Base-by-base conservation (phyloP, 2,888 invertebrate species). In the Thecophora atra region DNA sequence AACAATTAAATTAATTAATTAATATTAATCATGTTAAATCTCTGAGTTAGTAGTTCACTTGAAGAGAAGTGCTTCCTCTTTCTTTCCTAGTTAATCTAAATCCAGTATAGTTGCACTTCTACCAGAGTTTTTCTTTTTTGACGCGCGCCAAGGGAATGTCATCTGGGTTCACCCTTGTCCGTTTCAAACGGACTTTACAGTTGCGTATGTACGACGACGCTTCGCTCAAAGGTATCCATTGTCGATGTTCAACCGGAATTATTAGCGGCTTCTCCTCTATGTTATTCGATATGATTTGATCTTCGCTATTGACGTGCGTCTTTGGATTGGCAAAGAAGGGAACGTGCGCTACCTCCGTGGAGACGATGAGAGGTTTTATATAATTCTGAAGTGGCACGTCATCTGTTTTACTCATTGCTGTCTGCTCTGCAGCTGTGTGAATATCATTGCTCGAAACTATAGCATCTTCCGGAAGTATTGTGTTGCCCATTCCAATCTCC, bases 401-500 rank as follows among this genome's bases (percentile, higher is more conserved):
- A 0, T 17, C 47, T 17, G 15, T 47, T 47, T n/a, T n/a, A 47
- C 15, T 4, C 1, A 8, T 47, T 1, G 47, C 13, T 47, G 37
- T 8, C 7, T 37, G 6, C 37, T 5, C 47, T 47, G 47, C 11
- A 47, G n/a, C 47, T 47, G n/a, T 11, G 4, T 47, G 47, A 15
- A 47, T 4, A 8, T 47, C 8, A 47, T 47, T 47, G 11, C 15
- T 47, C 13, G 47, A 0, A 17, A 11, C 37, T 8, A 8, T 37
- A 37, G 6, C 37, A 37, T 37, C 37, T 37, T 37, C 37, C 6
- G 37, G n/a, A n/a, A n/a, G 0, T 37, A 37, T 37, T 11, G 37
- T 64, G 47, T 80, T 77, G 26, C 78, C 81, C 2, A 81, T 68
- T 0, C 77, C 73, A 21, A 83, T 79, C 0, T 70, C 21, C 17